Base-by-base conservation (phyloP, 2,888 invertebrate species). In the Notodonta ziczac region DNA sequence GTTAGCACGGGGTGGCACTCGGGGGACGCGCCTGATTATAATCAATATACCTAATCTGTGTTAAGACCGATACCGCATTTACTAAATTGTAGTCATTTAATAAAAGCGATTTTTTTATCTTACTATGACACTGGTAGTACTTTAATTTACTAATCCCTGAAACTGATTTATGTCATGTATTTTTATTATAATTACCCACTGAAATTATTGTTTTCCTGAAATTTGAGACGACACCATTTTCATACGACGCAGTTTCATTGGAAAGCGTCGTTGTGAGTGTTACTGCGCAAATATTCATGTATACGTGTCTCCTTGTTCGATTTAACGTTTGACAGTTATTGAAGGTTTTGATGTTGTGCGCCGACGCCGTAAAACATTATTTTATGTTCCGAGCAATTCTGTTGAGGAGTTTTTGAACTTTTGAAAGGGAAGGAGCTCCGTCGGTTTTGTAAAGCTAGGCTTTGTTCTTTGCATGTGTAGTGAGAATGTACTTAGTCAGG, bases 331-430 rank as follows among this genome's bases (percentile, higher is more conserved):
- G 84, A 81, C 81, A 79, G 85, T 85, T 88, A 88, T 90, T 87
- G 84, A 84, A 82, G 84, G 86, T 82, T 88, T 87, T 87, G 89
- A 89, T 88, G 90, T 88, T 87, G 79, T 81, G 89, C 87, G 87
- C 78, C 85, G 82, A 70, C 64, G 88, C 72, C 88, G 84, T 93
- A 93, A 93, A 93, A 92, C 81, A 88, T 87, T 54, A 84, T 92
- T 93, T 93, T 93, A 93, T 90, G 91, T 84, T 76, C 85, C 80
- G 75, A 82, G 83, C 86, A 87, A 88, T 89, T 86, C 85, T 83
- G 78, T 76, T 67, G 68, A 78, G 77, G 79, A 80, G 83, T 84
- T 86, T 87, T 88, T 84, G 80, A 84, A 86, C 81, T 89, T 89
- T 89, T 85, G 86, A 87, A 87, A 85, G 85, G 81, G 79, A 75